phyloP scores from a whole-genome alignment of 1,140 invertebrate species.

The Manduca sexta region DNA sequence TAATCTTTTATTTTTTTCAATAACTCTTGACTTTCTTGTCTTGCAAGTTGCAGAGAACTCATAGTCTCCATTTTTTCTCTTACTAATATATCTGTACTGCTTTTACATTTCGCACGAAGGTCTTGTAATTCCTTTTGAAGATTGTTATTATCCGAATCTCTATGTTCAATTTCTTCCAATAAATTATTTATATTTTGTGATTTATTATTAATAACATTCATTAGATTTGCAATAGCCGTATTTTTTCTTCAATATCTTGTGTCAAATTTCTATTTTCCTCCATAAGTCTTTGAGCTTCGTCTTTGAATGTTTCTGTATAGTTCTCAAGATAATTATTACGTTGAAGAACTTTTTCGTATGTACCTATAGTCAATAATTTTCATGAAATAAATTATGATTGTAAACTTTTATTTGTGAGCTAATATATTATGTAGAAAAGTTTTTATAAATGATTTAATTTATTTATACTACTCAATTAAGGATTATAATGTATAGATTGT shows the following conservation, averaged over 20 bases:
- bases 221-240: conserved; percentile 36
- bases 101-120: conserved; percentile 24
- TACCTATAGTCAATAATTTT: conserved; percentile 24
- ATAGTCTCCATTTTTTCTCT: conserved; percentile 40
- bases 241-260: conserved; percentile 35
- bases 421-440: too few relatives aligned
- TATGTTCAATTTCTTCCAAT: conserved; percentile 32
- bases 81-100: conserved; percentile 30
- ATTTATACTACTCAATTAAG: too few relatives aligned
- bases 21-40: conserved; percentile 46
- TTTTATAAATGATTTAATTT: too few relatives aligned
- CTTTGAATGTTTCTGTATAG: conserved; percentile 30
- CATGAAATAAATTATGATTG: too few relatives aligned
- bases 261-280: conserved; percentile 30
- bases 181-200: conserved; percentile 45
- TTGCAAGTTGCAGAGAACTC: conserved; percentile 33
- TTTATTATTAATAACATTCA: conserved; percentile 40
- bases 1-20: conserved; percentile 34
- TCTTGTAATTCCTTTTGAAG: conserved; percentile 31
- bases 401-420: too few relatives aligned
- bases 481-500: too few relatives aligned
- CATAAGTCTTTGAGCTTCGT: conserved; percentile 30
- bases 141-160: conserved; percentile 31
- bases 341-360: conserved; percentile 38
- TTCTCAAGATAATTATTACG: conserved; percentile 41